Base-by-base conservation (phyloP, 2,888 invertebrate species). In the Boloria euphrosyne region DNA sequence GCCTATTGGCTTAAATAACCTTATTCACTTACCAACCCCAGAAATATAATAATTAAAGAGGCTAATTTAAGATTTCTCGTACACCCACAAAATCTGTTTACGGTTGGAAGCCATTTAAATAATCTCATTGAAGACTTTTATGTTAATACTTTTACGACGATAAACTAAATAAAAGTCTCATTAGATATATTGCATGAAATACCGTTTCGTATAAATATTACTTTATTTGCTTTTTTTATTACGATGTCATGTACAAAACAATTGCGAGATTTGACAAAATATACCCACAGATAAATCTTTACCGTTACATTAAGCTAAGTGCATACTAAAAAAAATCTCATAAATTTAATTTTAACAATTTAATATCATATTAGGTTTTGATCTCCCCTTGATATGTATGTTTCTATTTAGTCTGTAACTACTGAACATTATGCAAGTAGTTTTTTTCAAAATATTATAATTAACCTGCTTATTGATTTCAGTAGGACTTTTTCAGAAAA, bases 71-170 rank as follows among this genome's bases (percentile, higher is more conserved):
- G 71, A 43, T 80, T 80, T 65, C 71, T 76, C 2, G 78, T 79
- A 63, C 81, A 83, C 55, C 70, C 77, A 70, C 85, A 84, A 71
- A 80, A 85, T 63, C 78, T 73, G 3, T 76, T 44, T 0, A 80
- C 66, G 71, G 67, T 77, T 4, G 84, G 84, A 17, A 82, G 50
- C 31, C 64, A 78, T 38, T 68, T 66, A 44, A 80, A 75, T 51
- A 77, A 54, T 47, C 73, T 78, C 81, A 81, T 80, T 63, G 53
- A 59, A 43, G 49, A 38, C 16, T 58, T 46, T 58, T 57, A 58
- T 60, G 17, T 67, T 67, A 67, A 46, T 60, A 51, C 43, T 47
- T 52, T 51, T 65, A 51, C 31, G 31, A 55, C 61, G 58, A 61
- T 69, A 65, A 64, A 62, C 44, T 64, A 62, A 64, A 62, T 70